These are phyloP conservation scores for Drosophila multiciliata DNA, from an alignment of 2,888 invertebrate species.

Conservation along the genomic window DNA sequence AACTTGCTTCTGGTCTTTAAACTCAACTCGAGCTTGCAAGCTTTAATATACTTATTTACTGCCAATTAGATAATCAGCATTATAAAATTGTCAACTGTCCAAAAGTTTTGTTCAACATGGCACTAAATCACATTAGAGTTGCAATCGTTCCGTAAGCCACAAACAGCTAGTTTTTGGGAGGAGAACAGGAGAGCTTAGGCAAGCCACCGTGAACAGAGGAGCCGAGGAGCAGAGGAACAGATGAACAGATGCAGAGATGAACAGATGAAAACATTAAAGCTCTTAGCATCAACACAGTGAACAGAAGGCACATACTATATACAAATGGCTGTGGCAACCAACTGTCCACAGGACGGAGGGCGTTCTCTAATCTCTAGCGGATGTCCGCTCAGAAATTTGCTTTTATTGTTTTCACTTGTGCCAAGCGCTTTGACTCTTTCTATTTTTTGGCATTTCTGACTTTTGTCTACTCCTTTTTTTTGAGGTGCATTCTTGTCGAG, in stretches of 20 bases:
- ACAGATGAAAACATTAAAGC: slow-evolving; percentile 18
- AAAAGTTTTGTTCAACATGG: background rate
- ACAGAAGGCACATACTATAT: slow-evolving; percentile 6
- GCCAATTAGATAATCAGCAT: background rate
- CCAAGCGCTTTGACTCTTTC: slow-evolving; percentile 15
- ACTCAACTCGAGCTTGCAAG: background rate
- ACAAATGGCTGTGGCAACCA: slow-evolving; percentile 81
- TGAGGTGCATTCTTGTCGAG: slow-evolving; percentile 52
- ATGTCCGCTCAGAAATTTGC: slow-evolving; percentile 76
- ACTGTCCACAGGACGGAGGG: slow-evolving; percentile 90
- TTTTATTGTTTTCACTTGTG: slow-evolving; percentile 70
- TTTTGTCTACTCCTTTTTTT: slow-evolving; percentile 17
- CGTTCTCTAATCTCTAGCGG: slow-evolving; percentile 70
- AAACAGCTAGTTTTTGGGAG: background rate
- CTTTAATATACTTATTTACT: background rate
- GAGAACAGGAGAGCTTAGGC: background rate
- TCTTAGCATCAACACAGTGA: slow-evolving; percentile 10
- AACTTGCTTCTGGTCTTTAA: background rate
- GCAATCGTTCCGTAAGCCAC: background rate
- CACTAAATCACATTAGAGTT: background rate
- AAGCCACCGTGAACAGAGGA: background rate
- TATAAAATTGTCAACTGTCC: background rate
- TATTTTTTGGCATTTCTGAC: slow-evolving; percentile 34
- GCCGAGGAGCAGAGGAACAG: no score
- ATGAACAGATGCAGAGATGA: no score